Evolutionary conservation across 2,888 invertebrate genomes (phyloP), one percentile per base, ranked within the genome.

Genomic region (Meiosimyza decipiens): DNA sequence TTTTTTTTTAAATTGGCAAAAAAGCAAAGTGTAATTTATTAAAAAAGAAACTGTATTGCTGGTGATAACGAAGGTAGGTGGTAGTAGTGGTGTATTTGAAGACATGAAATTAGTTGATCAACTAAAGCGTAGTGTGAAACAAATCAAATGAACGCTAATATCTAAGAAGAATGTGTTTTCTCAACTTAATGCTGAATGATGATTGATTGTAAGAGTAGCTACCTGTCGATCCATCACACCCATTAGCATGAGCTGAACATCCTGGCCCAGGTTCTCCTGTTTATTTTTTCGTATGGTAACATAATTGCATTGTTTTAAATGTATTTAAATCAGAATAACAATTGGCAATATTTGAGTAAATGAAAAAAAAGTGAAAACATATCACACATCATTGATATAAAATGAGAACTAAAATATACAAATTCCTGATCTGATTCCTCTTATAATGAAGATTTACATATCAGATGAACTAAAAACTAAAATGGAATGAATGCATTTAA

Each of bases 171-270:
- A 63, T 49, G 49, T 55, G 50, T 13, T 62, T 69, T 28, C n/a
- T 63, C 40, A 63, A 71, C 59, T 59, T 71, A 65, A 65, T 52
- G 40, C 49, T 62, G 67, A 62, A 63, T 70, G 62, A 63, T 40
- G 40, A 40, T 72, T 66, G 66, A 40, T 40, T 63, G 66, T 71
- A 75, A 78, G 78, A 75, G 78, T 83, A 84, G 88, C 88, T 91
- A 93, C 91, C 94, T 95, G 95, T 93, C 90, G 95, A 93, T 89
- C 95, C 95, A 90, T 95, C 95, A 91, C 95, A 95, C 90, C 95
- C 95, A 89, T 95, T 95, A 88, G 94, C 93, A 90, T 95, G 95
- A 87, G 95, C 95, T 88, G 95, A 92, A 91, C 95, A 95, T 89
- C 95, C 95, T 88, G 91, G 91, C 89, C 94, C 95, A 90, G 93